Base-by-base conservation (phyloP, 2,888 invertebrate species). In the Polyommatus icarus region DNA sequence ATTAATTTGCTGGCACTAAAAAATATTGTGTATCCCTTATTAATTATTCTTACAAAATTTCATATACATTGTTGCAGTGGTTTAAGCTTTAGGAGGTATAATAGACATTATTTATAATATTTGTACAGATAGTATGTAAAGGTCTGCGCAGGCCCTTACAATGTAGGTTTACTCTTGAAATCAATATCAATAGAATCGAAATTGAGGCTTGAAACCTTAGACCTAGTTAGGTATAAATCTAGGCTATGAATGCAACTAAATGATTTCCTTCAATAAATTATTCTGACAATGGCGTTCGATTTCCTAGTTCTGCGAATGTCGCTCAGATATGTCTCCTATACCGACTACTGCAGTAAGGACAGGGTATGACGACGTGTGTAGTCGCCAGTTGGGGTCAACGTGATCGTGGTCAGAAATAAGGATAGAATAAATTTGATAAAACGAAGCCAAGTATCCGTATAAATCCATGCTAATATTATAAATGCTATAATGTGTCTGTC, bases 251-350 rank as follows among this genome's bases (percentile, higher is more conserved):
- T 75, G 75, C 29, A 54, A 75, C 54, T 24, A 75, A 75, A 75
- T 75, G 75, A 75, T 50, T 54, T 75, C 75, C 75, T 29, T 75
- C 75, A 75, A 75, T 75, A 75, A 75, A 75, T 75, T 76, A 76
- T 59, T 61, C 36, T 76, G 59, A 76, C 75, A 75, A 75, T 75
- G 15, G 50, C 73, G 73, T 20, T 73, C 40, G 54, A 75, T 54
- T 75, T 75, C 75, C 75, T 75, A 75, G 50, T 50, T 54, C 54
- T 29, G 75, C 50, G 29, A 73, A 73, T 73, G 50, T 73, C 73
- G 24, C 73, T 20, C 24, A 73, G 75, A 75, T 73, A 79, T 80
- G 76, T 29, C 78, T 78, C 76, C 79, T 50, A 54, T 6, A 20
- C 24, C 15, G 67, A 29, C 8, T 59, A 61, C 61, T 61, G 29